These are phyloP conservation scores for Microcebus murinus DNA, from an alignment of 2,113 vertebrate genomes.

Conservation along the genomic window DNA sequence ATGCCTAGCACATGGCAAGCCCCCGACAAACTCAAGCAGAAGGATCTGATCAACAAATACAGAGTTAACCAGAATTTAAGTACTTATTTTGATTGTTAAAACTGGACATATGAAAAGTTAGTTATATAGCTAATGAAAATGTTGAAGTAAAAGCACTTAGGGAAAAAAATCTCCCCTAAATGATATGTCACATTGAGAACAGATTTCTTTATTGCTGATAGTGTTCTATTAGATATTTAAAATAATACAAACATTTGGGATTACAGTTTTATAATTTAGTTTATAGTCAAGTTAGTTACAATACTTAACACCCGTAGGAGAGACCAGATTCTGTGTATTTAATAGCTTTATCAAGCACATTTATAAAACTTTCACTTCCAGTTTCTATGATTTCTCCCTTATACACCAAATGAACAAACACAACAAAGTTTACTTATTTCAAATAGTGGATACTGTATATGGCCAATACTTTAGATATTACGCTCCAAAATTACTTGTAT, in stretches of 20 bases:
- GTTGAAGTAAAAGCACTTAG: neutral
- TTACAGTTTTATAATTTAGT: neutral
- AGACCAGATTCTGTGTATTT: neutral
- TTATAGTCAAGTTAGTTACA: neutral
- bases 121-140: neutral
- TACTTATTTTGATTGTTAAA: slow-evolving; percentile 21
- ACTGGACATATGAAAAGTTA: neutral
- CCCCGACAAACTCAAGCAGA: neutral
- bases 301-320: neutral
- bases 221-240: neutral
- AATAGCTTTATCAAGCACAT: neutral
- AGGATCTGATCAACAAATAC: neutral
- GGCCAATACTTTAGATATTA: fast-evolving
- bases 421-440: neutral
- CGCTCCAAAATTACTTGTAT: neutral
- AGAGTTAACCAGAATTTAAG: neutral
- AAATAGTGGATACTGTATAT: neutral
- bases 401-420: neutral
- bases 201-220: slow-evolving; percentile 57
- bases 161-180: neutral
- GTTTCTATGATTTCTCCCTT: neutral
- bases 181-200: slow-evolving; percentile 25
- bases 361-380: slow-evolving; percentile 29
- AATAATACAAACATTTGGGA: slow-evolving; percentile 28
- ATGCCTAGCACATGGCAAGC: neutral